Base-by-base conservation (phyloP, 2,113 vertebrate genomes). In the Heterotis niloticus region DNA sequence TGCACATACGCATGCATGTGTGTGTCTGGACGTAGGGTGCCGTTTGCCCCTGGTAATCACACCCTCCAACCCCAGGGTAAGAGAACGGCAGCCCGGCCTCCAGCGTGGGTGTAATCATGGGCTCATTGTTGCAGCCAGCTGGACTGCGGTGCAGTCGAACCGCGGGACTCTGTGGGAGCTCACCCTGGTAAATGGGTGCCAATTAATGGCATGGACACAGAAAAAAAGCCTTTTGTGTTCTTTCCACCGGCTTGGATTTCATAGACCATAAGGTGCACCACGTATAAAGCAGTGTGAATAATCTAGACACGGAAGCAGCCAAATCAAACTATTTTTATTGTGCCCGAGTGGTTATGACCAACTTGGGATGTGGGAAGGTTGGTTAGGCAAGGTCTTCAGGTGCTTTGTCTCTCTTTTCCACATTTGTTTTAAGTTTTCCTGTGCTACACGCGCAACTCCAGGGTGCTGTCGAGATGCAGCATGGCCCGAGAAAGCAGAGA, bases 121-220 rank as follows among this genome's bases (percentile, higher is more conserved):
- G 82, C 82, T 87, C 86, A 90, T 91, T 92, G 88, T 92, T 71
- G 79, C 20, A 82, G 88, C 86, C 88, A 88, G 90, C 83, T 84
- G 79, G 88, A 80, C 78, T 73, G 86, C 78, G 81, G 81, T 74
- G 23, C 79, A 80, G 78, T 64, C 14, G 57, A 84, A 72, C 86
- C 68, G 80, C 81, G 77, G 85, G 88, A 0, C 65, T 56, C 76
- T 29, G 76, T 20, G 76, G 16, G 54, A 59, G 4, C 24, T 16
- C 23, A 0, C 16, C 65, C 52, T 16, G 14, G 24, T 59, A 78
- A 69, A 78, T 23, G 18, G 12, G 54, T 52, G 52, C 76, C 51
- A 28, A 34, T 78, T 59, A 16, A 59, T 11, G 26, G 76, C 65
- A 34, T 24, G 57, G 24, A 16, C 76, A 57, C 5, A 74, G 57